A percentile compares a stretch with the other conserved stretches of the same genome.
These are phyloP conservation scores for Orthosia incerta DNA, from an alignment of 2,888 invertebrate genomes.

Conservation along the genomic window DNA sequence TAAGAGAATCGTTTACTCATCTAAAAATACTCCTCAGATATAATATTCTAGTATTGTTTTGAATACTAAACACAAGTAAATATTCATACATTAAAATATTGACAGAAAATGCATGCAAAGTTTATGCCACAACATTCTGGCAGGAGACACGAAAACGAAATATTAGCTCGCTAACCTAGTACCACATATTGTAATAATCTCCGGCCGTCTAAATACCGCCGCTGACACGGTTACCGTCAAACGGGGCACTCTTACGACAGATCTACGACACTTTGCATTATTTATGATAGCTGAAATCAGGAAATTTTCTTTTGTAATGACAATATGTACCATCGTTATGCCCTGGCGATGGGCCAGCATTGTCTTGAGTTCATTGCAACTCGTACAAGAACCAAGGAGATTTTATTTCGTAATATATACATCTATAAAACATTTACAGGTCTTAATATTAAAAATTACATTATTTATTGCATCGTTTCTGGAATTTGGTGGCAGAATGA, in stretches of 20 bases:
- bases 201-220: conserved; percentile 38
- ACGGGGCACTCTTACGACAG: conserved; percentile 41
- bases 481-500: conserved; percentile 41
- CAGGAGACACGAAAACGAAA: conserved; percentile 33
- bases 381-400: conserved; percentile 16
- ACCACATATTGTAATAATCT: conserved; percentile 58
- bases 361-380: conserved; percentile 48
- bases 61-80: conserved; percentile 18
- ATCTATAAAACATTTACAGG: conserved; percentile 44
- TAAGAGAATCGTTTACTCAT: conserved; percentile 18
- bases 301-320: conserved; percentile 60
- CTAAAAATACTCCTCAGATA: conserved; percentile 14
- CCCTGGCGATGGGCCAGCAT: conserved; percentile 60
- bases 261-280: conserved; percentile 56
- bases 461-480: conserved; percentile 39
- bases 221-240: conserved; percentile 57
- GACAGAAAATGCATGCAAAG: conserved; percentile 19
- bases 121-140: conserved; percentile 34
- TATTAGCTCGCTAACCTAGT: conserved; percentile 56
- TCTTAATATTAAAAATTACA: conserved; percentile 37
- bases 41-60: conserved; percentile 22
- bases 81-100: conserved; percentile 32
- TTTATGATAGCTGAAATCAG: conserved; percentile 61
- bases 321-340: conserved; percentile 37
- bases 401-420: conserved; percentile 19